Conservation (phyloP, 2,113 vertebrate species). For the Jaculus jaculus region DNA sequence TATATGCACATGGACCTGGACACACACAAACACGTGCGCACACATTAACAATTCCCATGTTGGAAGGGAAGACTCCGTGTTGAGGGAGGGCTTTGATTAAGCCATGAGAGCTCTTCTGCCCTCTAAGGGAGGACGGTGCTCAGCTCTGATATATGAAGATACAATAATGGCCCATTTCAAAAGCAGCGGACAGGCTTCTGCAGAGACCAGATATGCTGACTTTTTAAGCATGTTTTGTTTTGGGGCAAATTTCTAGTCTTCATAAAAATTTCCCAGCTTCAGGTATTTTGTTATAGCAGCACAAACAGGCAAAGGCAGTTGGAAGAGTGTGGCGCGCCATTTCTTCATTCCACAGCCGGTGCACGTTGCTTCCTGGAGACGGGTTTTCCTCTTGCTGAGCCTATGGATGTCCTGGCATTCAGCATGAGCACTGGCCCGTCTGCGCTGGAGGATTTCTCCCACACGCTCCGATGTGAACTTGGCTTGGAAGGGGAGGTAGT, state of each 20-base stretch:
- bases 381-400: neutral
- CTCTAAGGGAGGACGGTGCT: neutral
- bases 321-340: neutral
- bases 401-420: neutral
- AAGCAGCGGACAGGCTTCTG: neutral
- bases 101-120: neutral
- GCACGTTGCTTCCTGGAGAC: neutral
- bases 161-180: neutral
- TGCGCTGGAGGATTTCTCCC: neutral
- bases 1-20: no score
- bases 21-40: no score
- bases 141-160: neutral
- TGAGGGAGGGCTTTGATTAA: neutral
- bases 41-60: neutral
- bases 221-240: no score
- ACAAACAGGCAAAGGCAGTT: neutral
- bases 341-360: neutral
- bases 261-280: neutral
- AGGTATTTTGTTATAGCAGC: neutral
- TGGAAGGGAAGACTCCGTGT: neutral
- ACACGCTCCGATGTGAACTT: neutral
- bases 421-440: neutral
- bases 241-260: neutral
- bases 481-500: neutral
- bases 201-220: neutral